Evolutionary conservation across 2,888 invertebrate genomes (phyloP).

Genomic region (Caenorhabditis becei): DNA sequence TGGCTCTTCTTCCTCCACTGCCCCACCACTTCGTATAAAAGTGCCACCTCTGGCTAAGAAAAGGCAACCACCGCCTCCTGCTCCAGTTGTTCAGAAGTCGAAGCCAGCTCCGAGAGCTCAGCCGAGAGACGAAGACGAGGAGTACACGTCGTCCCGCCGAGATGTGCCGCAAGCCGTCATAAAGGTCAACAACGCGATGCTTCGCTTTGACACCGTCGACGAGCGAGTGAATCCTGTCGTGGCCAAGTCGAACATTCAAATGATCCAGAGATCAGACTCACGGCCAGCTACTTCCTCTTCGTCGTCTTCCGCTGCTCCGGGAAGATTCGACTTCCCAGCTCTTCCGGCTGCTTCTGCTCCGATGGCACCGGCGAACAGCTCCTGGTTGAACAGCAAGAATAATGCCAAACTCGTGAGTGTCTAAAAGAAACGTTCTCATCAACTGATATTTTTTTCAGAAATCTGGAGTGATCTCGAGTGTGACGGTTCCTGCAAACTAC

Average conservation of each 20-base stretch:
- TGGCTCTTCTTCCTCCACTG: slow-evolving; percentile 28
- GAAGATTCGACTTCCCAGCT: slow-evolving; percentile 42
- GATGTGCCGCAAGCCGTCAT: slow-evolving; percentile 52
- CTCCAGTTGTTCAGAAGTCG: slow-evolving; percentile 7
- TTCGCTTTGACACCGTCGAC: slow-evolving; percentile 56
- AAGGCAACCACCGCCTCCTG: slow-evolving; percentile 33
- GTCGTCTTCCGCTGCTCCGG: slow-evolving; percentile 14
- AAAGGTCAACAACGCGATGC: slow-evolving; percentile 46
- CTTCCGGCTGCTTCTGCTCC: slow-evolving; percentile 56
- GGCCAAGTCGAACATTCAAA: slow-evolving; percentile 57
- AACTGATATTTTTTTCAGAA: slow-evolving; percentile 31
- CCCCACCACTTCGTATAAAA: slow-evolving; percentile 37
- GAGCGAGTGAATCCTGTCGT: slow-evolving; percentile 16
- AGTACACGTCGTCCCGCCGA: slow-evolving; percentile 24
- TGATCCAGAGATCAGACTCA: slow-evolving; percentile 40
- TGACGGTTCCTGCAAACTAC: slow-evolving; percentile 52
- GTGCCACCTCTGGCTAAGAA: slow-evolving; percentile 42
- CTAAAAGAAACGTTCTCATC: background rate
- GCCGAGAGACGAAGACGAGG: slow-evolving; percentile 22
- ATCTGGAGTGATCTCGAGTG: slow-evolving; percentile 41
- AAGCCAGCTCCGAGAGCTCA: slow-evolving; percentile 6
- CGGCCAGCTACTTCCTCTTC: slow-evolving; percentile 16
- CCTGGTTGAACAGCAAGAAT: slow-evolving; percentile 53
- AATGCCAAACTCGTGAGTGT: slow-evolving; percentile 43
- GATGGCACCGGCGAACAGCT: slow-evolving; percentile 36